These are phyloP conservation scores for Clistopyga incitator DNA, from an alignment of 2,888 invertebrate species.

Conservation along the genomic window DNA sequence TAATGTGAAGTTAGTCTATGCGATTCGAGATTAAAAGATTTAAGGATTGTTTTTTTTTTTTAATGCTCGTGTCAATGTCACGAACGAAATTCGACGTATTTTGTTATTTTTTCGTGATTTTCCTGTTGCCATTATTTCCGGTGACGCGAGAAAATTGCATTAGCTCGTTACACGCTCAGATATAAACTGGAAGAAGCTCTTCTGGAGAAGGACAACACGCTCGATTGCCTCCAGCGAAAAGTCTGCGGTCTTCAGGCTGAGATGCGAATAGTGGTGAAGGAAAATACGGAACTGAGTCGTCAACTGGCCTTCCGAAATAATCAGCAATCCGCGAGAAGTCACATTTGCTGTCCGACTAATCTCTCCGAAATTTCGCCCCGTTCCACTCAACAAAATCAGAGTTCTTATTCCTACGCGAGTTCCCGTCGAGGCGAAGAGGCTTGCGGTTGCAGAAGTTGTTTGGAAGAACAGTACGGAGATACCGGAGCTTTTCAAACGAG, in stretches of 20 bases:
- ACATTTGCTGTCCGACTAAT: conserved; percentile 71
- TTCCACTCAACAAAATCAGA: conserved; percentile 52
- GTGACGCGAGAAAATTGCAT: background rate
- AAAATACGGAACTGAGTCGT: conserved; percentile 86
- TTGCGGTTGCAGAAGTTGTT: conserved; percentile 72
- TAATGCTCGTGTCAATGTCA: conserved; percentile 41
- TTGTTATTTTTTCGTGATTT: background rate
- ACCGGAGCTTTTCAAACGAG: conserved; percentile 60
- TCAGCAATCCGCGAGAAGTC: conserved; percentile 70
- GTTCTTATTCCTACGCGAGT: conserved; percentile 64
- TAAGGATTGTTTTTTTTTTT: conserved; percentile 51
- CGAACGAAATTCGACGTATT: conserved; percentile 28
- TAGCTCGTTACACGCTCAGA: conserved; percentile 80
- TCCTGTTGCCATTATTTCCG: background rate
- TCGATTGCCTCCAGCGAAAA: conserved; percentile 88
- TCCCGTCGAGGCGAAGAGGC: conserved; percentile 69
- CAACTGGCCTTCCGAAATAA: conserved; percentile 82
- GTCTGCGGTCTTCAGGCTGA: conserved; percentile 88
- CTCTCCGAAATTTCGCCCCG: conserved; percentile 68
- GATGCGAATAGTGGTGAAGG: conserved; percentile 87
- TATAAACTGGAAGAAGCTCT: conserved; percentile 88
- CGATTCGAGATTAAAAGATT: conserved; percentile 30
- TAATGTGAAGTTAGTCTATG: conserved; percentile 50
- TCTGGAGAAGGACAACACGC: conserved; percentile 87
- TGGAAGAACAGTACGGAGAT: conserved; percentile 66